Evolutionary conservation across 1,140 invertebrate species (phyloP).

Genomic region (Agrilus planipennis): DNA sequence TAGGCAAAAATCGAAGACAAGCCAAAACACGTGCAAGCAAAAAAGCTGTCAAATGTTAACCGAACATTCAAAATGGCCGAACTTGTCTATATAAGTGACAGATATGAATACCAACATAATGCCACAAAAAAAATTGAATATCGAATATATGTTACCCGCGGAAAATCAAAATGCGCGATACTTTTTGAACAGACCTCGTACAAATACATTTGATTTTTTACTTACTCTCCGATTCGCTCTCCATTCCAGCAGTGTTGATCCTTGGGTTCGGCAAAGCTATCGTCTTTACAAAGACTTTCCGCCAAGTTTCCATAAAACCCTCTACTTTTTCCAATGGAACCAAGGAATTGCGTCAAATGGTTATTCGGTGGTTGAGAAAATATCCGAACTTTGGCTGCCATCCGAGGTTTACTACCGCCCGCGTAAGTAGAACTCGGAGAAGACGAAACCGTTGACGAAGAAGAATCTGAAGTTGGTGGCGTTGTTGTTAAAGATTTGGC

Average conservation of each 20-base stretch:
- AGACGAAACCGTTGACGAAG: background rate
- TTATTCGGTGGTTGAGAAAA: slow-evolving; percentile 33
- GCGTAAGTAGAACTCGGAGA: too few relatives aligned
- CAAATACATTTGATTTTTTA: too few relatives aligned
- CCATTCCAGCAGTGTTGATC: slow-evolving; percentile 65
- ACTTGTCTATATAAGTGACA: too few relatives aligned
- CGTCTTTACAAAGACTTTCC: slow-evolving; percentile 52
- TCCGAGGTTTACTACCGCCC: slow-evolving; percentile 9
- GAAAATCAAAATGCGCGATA: too few relatives aligned
- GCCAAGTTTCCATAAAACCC: slow-evolving; percentile 58
- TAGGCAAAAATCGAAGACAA: too few relatives aligned
- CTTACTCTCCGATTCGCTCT: slow-evolving; percentile 61
- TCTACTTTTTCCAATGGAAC: slow-evolving; percentile 50
- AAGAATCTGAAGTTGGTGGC: slow-evolving; percentile 11
- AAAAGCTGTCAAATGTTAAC: too few relatives aligned
- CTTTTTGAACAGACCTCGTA: too few relatives aligned
- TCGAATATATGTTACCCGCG: too few relatives aligned
- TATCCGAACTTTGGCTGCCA: slow-evolving; percentile 8
- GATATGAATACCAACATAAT: too few relatives aligned
- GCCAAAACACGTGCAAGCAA: too few relatives aligned
- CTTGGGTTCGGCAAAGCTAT: slow-evolving; percentile 43
- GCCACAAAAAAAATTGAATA: too few relatives aligned
- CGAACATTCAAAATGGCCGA: too few relatives aligned
- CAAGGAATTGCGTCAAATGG: slow-evolving; percentile 51
- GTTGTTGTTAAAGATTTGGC: slow-evolving; percentile 25